Conservation (phyloP, 1,140 invertebrate species). For the Macrobrachium nipponense region DNA sequence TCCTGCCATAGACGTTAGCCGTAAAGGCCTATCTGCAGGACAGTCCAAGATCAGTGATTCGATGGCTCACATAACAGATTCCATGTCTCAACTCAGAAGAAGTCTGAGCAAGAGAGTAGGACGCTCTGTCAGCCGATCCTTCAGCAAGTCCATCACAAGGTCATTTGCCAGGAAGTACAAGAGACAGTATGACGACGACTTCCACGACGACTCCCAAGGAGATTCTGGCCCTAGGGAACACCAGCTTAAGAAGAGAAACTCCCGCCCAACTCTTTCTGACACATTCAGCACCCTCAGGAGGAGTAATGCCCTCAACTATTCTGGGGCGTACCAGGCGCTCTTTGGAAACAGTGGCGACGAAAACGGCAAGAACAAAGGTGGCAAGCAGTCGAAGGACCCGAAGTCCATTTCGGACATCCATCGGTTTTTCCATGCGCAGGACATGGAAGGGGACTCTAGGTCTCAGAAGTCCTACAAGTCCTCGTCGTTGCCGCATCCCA, state of each 20-base stretch:
- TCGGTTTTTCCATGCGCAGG: conserved; percentile 29
- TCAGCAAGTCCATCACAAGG: conserved; percentile 26
- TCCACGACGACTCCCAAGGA: conserved; percentile 6
- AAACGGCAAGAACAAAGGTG: background rate
- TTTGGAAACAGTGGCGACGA: conserved; percentile 1
- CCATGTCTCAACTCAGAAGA: conserved; percentile 28
- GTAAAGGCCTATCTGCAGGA: conserved; percentile 25
- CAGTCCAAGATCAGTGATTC: conserved; percentile 45
- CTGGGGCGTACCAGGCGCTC: conserved; percentile 14
- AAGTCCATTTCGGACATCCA: conserved; percentile 18
- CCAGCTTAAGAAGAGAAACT: background rate
- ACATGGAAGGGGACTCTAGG: conserved; percentile 10
- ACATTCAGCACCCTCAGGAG: conserved; percentile 41
- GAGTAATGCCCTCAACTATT: conserved; percentile 16
- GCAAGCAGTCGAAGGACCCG: background rate
- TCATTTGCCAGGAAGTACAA: conserved; percentile 33
- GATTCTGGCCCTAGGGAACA: background rate
- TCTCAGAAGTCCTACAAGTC: conserved; percentile 33
- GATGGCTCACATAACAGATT: conserved; percentile 31
- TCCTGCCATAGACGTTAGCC: conserved; percentile 3
- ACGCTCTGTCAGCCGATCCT: conserved; percentile 24
- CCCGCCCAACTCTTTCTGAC: conserved; percentile 7
- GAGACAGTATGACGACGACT: conserved; percentile 32
- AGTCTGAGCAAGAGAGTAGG: conserved; percentile 32
- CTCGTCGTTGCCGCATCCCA: conserved; percentile 3